Evolutionary conservation across 2,888 invertebrate genomes (phyloP), one percentile per base, ranked within the genome.

Genomic region (Chrysina gloriosa): DNA sequence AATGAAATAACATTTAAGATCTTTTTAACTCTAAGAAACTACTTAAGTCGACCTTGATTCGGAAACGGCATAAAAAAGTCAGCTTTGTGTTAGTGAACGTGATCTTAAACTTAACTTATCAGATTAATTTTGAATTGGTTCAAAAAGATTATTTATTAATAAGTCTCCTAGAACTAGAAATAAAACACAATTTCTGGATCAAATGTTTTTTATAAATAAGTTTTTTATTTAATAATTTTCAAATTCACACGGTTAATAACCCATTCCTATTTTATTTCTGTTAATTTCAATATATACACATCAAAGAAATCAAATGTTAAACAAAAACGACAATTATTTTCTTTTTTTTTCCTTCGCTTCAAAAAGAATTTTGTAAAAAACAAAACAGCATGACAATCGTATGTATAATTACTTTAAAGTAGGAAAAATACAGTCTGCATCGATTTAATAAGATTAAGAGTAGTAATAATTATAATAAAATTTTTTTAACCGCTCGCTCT

Each of bases 401-500:
- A 63, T 50, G 67, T 67, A 63, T 61, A 67, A 67, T 69, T 42
- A 50, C 47, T 48, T 66, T 69, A 66, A 73, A 72, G 72, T 77
- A 76, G 75, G 79, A 77, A 79, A 79, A 79, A 79, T 77, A 78
- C 79, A 79, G 79, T 78, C 78, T 78, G 76, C 75, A 67, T 76
- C 71, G 67, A 47, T 71, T 72, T 64, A 54, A 64, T 69, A n/a
- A n/a, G n/a, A 69, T 69, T 68, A 65, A 67, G 68, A 69, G 69
- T 70, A 69, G 67, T 50, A 67, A 63, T 63, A 65, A 70, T 61
- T 63, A 67, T 71, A 71, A 45, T 36, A 45, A 52, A 52, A 19
- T 52, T 52, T 45, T n/a, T 70, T 72, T 71, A 69, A 68, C 68
- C 69, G 52, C 67, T 61, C 21, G 39, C 70, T 73, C n/a, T n/a